Evolutionary conservation across 2,797 vertebrate genomes (phyloP), one percentile per base, ranked within the genome.

Genomic region (Myotis findleyi): DNA sequence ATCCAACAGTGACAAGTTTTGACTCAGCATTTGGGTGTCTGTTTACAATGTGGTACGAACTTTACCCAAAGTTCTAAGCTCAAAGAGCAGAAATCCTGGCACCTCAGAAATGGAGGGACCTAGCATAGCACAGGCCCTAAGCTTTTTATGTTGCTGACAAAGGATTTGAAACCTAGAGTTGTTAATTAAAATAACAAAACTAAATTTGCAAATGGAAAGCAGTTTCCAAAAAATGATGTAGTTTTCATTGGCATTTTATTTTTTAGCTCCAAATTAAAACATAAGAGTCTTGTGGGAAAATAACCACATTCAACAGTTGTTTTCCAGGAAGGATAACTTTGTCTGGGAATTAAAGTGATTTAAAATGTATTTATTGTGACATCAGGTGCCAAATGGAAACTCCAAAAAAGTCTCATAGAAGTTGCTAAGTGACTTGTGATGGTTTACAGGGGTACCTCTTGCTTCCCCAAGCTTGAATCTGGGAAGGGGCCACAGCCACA

Each of bases 301-400:
- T 30, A 57, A 17, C 27, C 17, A 79, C 38, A 41, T 44, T 71
- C 33, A 44, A 82, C 23, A 55, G 44, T 62, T 92, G 41, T 91
- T 93, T 93, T 82, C 73, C 25, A 62, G 87, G 47, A 79, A 96
- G 90, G 69, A 64, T 57, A 85, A 20, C 33, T 81, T 81, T 51
- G 47, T 20, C 57, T 6, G 21, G 77, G 41, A 92, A 89, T 69
- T 66, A 30, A 59, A 84, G 76, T 68, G 8, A 62, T 47, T 94
- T 83, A 25, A 73, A 33, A 55, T 68, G 7, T 92, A 27, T 77
- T 72, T 86, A 47, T 20, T 82, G 47, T 66, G 49, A 82, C 33
- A 71, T 79, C 38, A 76, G n/a, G 53, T 30, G 47, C 66, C 68
- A 86, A 44, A 20, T 69, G 85, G 69, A 88, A 89, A 59, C 51